These are phyloP conservation scores for Himalopsyche anomala DNA, from an alignment of 2,888 invertebrate genomes.

Conservation along the genomic window DNA sequence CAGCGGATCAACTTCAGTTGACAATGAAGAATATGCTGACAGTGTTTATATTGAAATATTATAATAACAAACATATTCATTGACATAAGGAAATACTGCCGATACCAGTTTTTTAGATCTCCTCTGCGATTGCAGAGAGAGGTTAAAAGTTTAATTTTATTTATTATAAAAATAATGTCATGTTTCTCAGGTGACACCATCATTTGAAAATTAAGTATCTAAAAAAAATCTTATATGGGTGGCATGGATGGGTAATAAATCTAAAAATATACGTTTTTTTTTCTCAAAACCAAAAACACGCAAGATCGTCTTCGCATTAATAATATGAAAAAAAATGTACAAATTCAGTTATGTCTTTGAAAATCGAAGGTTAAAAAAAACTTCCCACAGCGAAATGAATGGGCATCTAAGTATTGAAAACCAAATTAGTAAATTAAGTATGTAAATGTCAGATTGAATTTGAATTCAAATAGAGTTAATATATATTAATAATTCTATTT, in stretches of 20 bases:
- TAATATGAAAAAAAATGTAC: neutral
- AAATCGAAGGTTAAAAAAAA: constrained; percentile 21
- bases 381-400: constrained; percentile 19
- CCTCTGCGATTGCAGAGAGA: no score
- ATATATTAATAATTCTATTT: neutral
- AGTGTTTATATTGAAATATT: no score
- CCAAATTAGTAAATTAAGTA: constrained; percentile 43
- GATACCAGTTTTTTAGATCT: no score
- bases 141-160: neutral
- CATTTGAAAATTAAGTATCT: neutral
- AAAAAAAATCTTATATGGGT: constrained; percentile 27
- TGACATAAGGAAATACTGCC: no score
- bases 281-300: neutral
- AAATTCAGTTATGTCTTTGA: no score
- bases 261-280: neutral
- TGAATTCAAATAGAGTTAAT: neutral
- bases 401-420: constrained; percentile 29
- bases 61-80: no score
- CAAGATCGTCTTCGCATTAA: neutral
- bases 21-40: no score
- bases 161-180: constrained; percentile 23
- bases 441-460: constrained; percentile 45
- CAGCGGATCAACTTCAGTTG: no score
- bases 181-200: constrained; percentile 9
- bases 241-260: constrained; percentile 10